Percentiles rank a stretch among this genome's conserved stretches.
These are phyloP conservation scores for Caenorhabditis sinica DNA, from an alignment of 2,888 invertebrate genomes.

Conservation along the genomic window DNA sequence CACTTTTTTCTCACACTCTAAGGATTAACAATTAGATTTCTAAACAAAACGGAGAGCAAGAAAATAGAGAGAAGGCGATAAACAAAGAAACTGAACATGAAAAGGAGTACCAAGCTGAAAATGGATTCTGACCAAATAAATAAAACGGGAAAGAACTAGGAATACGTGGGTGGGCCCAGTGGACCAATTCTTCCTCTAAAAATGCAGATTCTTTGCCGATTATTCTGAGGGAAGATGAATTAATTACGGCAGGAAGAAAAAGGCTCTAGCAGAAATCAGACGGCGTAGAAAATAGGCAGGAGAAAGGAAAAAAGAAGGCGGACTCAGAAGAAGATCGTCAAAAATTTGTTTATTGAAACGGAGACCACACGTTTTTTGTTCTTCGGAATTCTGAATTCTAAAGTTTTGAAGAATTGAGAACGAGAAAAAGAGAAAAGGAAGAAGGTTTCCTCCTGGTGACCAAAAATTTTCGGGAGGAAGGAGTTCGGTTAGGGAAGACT, in stretches of 20 bases:
- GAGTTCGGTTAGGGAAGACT: too few relatives aligned
- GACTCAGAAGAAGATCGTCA: not conserved
- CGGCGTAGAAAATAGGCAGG: not conserved
- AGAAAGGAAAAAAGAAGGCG: slow-evolving; percentile 7
- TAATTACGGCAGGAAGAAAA: slow-evolving; percentile 16
- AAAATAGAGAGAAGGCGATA: not conserved
- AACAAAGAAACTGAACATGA: not conserved
- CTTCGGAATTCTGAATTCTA: not conserved
- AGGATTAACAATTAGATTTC: slow-evolving; percentile 11
- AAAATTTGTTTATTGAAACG: slow-evolving; percentile 43
- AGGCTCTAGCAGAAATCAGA: slow-evolving; percentile 26
- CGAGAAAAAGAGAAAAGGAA: not conserved
- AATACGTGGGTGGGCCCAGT: slow-evolving; percentile 30
- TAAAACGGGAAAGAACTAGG: not conserved
- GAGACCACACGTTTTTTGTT: slow-evolving; percentile 36
- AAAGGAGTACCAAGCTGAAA: not conserved
- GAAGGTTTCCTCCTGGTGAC: not conserved
- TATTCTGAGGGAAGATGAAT: slow-evolving; percentile 15
- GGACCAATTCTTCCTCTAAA: not conserved
- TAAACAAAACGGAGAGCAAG: not conserved
- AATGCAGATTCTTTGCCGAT: slow-evolving; percentile 2
- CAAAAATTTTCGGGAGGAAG: not conserved
- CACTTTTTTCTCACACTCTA: slow-evolving; percentile 29
- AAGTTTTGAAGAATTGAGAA: slow-evolving; percentile 8
- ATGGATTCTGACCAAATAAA: not conserved